These are phyloP conservation scores for Lycodopsis pacificus DNA, from an alignment of 2,797 vertebrate species.

Conservation along the genomic window DNA sequence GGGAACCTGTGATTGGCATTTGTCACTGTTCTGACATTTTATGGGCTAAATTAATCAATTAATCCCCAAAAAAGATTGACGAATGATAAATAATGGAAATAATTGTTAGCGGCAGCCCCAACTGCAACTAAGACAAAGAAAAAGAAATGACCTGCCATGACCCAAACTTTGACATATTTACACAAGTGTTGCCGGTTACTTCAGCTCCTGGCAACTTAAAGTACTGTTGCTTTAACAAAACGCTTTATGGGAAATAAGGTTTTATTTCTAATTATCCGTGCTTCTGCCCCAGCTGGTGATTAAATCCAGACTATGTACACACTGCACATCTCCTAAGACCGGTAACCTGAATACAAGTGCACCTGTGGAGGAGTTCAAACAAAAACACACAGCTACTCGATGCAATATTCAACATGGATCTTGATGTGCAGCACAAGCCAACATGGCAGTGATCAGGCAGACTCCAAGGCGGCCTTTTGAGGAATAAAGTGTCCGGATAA, in stretches of 20 bases:
- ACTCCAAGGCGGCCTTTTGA: constrained; percentile 14
- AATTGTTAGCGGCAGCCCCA: not conserved
- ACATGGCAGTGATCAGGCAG: constrained; percentile 24
- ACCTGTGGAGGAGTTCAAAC: constrained; percentile 12
- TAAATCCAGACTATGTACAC: not conserved
- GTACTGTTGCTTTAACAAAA: not conserved
- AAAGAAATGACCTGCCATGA: not conserved
- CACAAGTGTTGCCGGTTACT: not conserved
- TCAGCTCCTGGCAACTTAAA: not conserved
- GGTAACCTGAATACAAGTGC: not conserved
- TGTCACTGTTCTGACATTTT: not conserved
- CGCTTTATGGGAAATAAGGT: not conserved
- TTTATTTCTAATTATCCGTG: not conserved
- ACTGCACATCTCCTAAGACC: not conserved
- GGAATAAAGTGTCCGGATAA: constrained; percentile 21
- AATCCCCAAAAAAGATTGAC: not conserved
- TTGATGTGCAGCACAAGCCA: constrained; percentile 21
- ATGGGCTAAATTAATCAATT: not conserved
- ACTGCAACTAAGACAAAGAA: not conserved
- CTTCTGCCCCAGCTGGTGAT: not conserved
- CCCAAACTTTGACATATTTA: not conserved
- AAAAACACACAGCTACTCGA: not conserved
- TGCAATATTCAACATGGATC: constrained; percentile 40
- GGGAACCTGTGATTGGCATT: not conserved
- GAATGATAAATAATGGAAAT: not conserved